phyloP scores from a whole-genome alignment of 1,140 invertebrate genomes.

The Drosophila athabasca region DNA sequence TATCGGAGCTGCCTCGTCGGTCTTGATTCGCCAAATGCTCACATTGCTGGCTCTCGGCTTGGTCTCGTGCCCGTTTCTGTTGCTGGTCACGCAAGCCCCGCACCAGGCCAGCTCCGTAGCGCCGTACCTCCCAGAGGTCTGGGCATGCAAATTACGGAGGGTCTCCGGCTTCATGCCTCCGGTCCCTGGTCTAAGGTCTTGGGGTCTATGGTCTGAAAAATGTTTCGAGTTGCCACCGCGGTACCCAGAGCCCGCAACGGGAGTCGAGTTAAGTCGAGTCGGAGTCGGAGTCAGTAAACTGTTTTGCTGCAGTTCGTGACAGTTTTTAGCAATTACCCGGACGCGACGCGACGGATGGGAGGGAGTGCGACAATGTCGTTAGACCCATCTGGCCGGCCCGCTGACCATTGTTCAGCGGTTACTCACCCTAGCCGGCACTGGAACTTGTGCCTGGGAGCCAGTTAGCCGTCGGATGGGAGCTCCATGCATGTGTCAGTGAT shows the following conservation, averaged over 20 bases:
- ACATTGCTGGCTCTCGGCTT: slow-evolving; percentile 24
- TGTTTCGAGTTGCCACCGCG: slow-evolving; percentile 48
- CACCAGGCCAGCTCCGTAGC: slow-evolving; percentile 47
- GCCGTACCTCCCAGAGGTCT: slow-evolving; percentile 33
- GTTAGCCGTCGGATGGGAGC: not conserved
- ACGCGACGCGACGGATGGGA: slow-evolving; percentile 17
- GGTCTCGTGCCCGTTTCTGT: slow-evolving; percentile 48
- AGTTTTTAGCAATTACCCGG: slow-evolving; percentile 71
- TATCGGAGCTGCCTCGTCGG: slow-evolving; percentile 15
- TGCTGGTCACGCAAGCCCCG: slow-evolving; percentile 62
- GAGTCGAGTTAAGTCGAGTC: too few species aligned
- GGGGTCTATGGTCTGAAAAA: slow-evolving; percentile 35
- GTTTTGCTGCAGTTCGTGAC: slow-evolving; percentile 68
- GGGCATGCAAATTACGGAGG: slow-evolving; percentile 63
- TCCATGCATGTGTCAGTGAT: not conserved
- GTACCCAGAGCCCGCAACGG: slow-evolving; percentile 7
- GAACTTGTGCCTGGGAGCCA: too few species aligned
- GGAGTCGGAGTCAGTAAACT: slow-evolving; percentile 63
- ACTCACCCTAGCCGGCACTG: slow-evolving; percentile 42
- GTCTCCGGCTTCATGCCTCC: slow-evolving; percentile 27
- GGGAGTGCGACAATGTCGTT: slow-evolving; percentile 37
- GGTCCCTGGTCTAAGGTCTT: not conserved
- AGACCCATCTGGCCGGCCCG: slow-evolving; percentile 3
- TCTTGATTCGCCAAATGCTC: slow-evolving; percentile 40
- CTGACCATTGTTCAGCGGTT: slow-evolving; percentile 73